Evolutionary conservation across 1,140 invertebrate species (phyloP), one percentile per base, ranked within the genome.

Genomic region (Drosophila seguyi): DNA sequence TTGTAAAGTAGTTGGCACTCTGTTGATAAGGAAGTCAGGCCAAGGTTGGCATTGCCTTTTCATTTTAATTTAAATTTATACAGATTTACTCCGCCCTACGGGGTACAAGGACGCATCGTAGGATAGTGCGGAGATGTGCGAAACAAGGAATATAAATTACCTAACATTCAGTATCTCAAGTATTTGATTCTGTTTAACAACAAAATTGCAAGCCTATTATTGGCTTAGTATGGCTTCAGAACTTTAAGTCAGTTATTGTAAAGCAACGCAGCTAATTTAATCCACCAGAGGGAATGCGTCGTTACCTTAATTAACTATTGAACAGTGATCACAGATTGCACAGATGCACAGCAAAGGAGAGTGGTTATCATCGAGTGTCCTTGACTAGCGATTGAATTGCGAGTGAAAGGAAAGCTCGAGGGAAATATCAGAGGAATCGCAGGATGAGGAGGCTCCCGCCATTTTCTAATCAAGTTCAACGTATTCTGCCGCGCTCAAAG

Each of bases 61-160:
- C 39, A 79, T 72, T 79, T 85, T 75, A 81, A 86, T 86, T 86
- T 81, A 69, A 81, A 86, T 75, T 59, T 55, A 75, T 22, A 16
- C 2, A 36, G 18, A 1, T 34, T 20, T 38, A 11, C 14, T 6
- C 13, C 22, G 8, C 31, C 16, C 7, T 31, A 36, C 18, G 14
- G 18, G 13, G 20, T 16, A 20, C 31, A 53, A 36, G 18, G 3
- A 14, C 10, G 16, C n/a, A 7, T 11, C 3, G 14, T 18, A 20
- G 6, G 7, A n/a, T 27, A 47, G 4, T 47, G 7, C 11, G 11
- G 5, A 22, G 18, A 7, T 22, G 42, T 41, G n/a, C 3, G 0
- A 1, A 16, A 6, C 38, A 39, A 6, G 14, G 16, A 39, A 31
- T 11, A 18, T 41, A 18, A 10, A 42, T 11, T 10, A 8, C 3